Evolutionary conservation across 2,797 vertebrate species (phyloP), one percentile per base, ranked within the genome.

Genomic region (Pterois miles): DNA sequence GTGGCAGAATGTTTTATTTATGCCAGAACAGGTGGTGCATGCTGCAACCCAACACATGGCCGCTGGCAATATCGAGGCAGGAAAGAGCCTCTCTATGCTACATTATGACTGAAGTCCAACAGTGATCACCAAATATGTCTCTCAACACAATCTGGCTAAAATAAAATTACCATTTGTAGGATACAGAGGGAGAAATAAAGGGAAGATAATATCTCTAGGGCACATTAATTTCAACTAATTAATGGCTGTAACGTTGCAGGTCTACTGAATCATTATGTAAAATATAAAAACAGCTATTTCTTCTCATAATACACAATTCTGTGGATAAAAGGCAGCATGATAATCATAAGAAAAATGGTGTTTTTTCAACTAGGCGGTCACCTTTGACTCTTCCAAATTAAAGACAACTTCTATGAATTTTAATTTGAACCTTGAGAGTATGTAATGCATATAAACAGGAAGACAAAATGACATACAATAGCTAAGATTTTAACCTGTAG

Each of bases 1-100:
- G 23, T 16, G 27, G 46, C 27, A 33, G 29, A 13, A 50, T 74
- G 43, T 75, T 83, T 80, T 66, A 75, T 88, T 85, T 29, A 77
- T 86, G 38, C 5, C 77, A 54, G 60, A 60, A 27, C 66, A 76
- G 71, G 50, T 58, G 67, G 68, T 50, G 72, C 16, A 0, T 29
- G 29, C 65, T 25, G 60, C 56, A 36, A 43, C n/a, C 18, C 38
- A 48, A 77, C 59, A 78, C 67, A 68, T 48, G 31, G 40, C 62
- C 46, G 23, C 38, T 4, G 7, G 59, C 67, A 57, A 78, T 65
- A 68, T 29, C 0, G 36, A 56, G 9, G 18, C 40, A 59, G 54
- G 29, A 53, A 74, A 67, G 14, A 48, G 22, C 6, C 65, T 74
- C 9, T 71, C 68, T 62, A n/a, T 60, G 27, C 46, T 69, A 20